phyloP scores from a whole-genome alignment of 2,797 vertebrate genomes.

The Sebastes nivosus region DNA sequence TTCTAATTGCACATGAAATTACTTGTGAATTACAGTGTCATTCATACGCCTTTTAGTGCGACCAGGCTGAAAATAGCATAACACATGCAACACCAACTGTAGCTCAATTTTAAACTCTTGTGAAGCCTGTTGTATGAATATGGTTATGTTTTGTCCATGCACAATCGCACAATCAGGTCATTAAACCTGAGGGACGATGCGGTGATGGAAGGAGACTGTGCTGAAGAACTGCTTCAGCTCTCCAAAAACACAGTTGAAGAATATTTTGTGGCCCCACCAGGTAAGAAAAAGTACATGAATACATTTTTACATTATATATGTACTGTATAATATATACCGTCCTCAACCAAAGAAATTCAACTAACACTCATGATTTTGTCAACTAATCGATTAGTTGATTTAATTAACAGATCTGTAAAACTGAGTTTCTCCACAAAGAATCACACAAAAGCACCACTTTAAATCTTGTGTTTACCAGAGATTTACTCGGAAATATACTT shows the following conservation, averaged over 20 bases:
- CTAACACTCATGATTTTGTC: no score
- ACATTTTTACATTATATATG: neutral
- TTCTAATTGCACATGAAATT: no score
- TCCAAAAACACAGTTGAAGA: constrained; percentile 88
- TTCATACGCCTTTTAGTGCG: no score
- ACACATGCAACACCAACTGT: neutral
- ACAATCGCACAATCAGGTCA: constrained; percentile 74
- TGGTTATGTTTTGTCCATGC: neutral
- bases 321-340: no score
- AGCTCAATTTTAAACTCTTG: neutral
- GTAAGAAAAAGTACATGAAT: constrained; percentile 66
- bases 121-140: neutral
- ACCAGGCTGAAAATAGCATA: neutral
- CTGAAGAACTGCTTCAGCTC: constrained; percentile 86
- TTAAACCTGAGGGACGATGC: constrained; percentile 87
- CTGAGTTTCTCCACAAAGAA: no score
- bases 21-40: no score
- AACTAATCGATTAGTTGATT: no score
- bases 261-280: constrained; percentile 95
- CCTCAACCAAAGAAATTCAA: no score
- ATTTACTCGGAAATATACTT: rapidly evolving
- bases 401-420: no score
- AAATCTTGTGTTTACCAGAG: no score
- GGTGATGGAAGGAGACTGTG: constrained; percentile 85
- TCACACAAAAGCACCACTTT: no score